Evolutionary conservation across 1,140 invertebrate species (phyloP), one percentile per base, ranked within the genome.

Genomic region (Nymphalis io): DNA sequence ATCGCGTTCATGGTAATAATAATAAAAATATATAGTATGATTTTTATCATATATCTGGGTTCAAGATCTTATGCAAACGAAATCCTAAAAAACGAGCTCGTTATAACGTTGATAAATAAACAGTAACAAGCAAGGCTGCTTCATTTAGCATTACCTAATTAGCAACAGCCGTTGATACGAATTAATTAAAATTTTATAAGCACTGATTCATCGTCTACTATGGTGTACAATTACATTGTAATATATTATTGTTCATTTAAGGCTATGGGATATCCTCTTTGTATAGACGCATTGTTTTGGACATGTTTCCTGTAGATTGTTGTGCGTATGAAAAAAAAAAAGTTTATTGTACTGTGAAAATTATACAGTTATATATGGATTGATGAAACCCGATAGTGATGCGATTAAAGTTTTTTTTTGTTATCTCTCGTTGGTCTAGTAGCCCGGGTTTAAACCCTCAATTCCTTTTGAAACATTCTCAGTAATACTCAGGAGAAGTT

Each of bases 201-300:
- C 57, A 68, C 73, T 83, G 79, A 81, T 72, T 83, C 78, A 80
- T 70, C 53, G 38, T 57, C 60, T 66, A 67, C 64, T 23, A 70
- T 61, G 66, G 59, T 65, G 66, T 61, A 77, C 74, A 79, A 67
- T 71, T 39, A 68, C 71, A 73, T 73, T 81, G 65, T 64, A 62
- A 33, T 42, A 27, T 65, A 67, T 71, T 70, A 76, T 82, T 82
- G 75, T 83, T 61, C 73, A 33, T 61, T 62, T 76, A 76, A 68
- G 78, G 79, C 67, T 68, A 80, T 78, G 75, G 82, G 81, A 82
- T 83, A 80, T 84, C 83, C 83, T 84, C 67, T 74, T 77, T 78
- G 73, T 74, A 75, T 74, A 73, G 72, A 70, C 68, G 75, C 71
- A 75, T 74, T 75, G 74, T 78, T 72, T 70, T 62, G 62, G 70